These are phyloP conservation scores for Lissocephala sabroskyi DNA, from an alignment of 2,888 invertebrate genomes.

Conservation along the genomic window DNA sequence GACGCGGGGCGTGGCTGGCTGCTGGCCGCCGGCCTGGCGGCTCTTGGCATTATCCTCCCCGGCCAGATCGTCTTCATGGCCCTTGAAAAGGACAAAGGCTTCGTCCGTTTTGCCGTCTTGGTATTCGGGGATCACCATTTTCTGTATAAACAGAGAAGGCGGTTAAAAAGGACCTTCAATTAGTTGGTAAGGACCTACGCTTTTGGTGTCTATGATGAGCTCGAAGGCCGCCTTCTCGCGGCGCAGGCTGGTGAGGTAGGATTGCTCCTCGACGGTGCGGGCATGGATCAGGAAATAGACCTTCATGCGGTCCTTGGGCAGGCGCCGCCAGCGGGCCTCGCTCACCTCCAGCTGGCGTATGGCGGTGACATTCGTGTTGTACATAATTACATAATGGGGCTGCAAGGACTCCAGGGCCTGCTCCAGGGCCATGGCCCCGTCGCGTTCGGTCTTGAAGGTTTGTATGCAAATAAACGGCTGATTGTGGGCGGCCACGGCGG, in stretches of 20 bases:
- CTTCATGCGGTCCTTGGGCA: conserved; percentile 75
- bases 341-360: conserved; percentile 93
- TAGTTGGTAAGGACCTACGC: conserved; percentile 76
- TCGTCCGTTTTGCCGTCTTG: conserved; percentile 88
- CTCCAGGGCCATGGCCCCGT: conserved; percentile 82
- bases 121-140: conserved; percentile 89
- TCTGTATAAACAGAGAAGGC: conserved; percentile 72
- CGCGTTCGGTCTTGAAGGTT: conserved; percentile 81
- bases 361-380: conserved; percentile 89
- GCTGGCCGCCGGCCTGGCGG: conserved; percentile 73
- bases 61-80: conserved; percentile 45
- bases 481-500: conserved; percentile 74
- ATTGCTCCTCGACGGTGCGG: conserved; percentile 97
- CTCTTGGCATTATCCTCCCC: conserved; percentile 78
- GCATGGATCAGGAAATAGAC: conserved; percentile 93
- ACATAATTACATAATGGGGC: conserved; percentile 90
- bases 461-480: conserved; percentile 83
- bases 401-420: conserved; percentile 78
- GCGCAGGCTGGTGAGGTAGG: conserved; percentile 90
- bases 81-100: conserved; percentile 72
- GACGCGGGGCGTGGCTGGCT: background rate
- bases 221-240: conserved; percentile 97
- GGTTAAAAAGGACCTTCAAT: background rate
- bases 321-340: conserved; percentile 76
- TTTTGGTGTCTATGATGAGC: conserved; percentile 90